Evolutionary conservation across 2,888 invertebrate species (phyloP).

Genomic region (Thymelicus lineola): DNA sequence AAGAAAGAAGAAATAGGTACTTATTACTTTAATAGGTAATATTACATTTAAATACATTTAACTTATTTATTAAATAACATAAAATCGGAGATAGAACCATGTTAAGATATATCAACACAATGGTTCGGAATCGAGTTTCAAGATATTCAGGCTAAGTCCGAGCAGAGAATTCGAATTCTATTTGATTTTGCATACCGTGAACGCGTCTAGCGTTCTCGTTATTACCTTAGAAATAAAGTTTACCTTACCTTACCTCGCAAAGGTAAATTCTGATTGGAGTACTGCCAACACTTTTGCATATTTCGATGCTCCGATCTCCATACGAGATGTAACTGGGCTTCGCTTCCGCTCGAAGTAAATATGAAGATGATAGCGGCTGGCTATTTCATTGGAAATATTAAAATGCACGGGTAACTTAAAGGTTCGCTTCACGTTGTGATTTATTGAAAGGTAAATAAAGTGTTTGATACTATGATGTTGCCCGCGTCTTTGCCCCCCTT

Average conservation of each 20-base stretch:
- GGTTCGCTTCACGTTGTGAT: neutral
- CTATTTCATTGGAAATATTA: slow-evolving; percentile 17
- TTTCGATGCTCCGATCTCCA: slow-evolving; percentile 41
- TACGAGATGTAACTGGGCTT: slow-evolving; percentile 37
- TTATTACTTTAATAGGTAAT: too few species aligned
- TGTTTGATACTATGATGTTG: too few species aligned
- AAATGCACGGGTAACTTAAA: neutral
- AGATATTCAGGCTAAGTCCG: slow-evolving; percentile 31
- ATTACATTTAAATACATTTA: too few species aligned
- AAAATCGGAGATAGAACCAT: slow-evolving; percentile 7
- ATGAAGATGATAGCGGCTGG: slow-evolving; percentile 28
- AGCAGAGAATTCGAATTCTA: slow-evolving; percentile 26
- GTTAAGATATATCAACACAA: slow-evolving; percentile 26
- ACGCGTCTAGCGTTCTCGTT: slow-evolving; percentile 1
- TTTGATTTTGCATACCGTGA: slow-evolving; percentile 16
- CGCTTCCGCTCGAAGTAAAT: slow-evolving; percentile 22
- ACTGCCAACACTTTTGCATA: slow-evolving; percentile 40
- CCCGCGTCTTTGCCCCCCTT: too few species aligned
- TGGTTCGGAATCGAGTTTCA: slow-evolving; percentile 23
- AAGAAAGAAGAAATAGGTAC: too few species aligned
- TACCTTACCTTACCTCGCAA: slow-evolving; percentile 9
- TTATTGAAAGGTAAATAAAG: too few species aligned
- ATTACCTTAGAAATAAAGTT: slow-evolving; percentile 30
- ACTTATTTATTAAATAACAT: neutral
- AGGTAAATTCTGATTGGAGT: slow-evolving; percentile 29